Evolutionary conservation across 2,888 invertebrate genomes (phyloP), one percentile per base, ranked within the genome.

Genomic region (Parnassius mnemosyne): DNA sequence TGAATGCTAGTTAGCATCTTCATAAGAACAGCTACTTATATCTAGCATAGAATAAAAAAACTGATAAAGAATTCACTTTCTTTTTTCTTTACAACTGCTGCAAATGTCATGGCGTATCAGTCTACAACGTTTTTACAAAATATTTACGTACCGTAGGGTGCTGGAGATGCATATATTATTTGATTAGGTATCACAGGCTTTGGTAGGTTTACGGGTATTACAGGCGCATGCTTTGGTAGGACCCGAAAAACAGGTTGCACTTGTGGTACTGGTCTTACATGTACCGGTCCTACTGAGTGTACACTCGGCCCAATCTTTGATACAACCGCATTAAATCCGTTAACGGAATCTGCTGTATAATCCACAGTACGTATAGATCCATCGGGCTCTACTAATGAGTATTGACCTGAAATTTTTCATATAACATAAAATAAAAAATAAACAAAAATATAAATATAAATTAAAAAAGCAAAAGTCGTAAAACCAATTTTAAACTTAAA

Each of bases 291-390:
- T 11, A 41, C 25, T 0, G 80, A 71, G 65, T 93, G 93, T 13
- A 93, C 71, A 57, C 83, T 87, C 1, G 93, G 93, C 0, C 85
- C 90, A 16, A 84, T 81, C 74, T 93, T 93, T 1, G 92, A 90
- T 0, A 93, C 93, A 0, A 93, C 86, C 0, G 93, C 93, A 67
- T 93, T 93, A 77, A 93, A 93, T 10, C 94, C 93, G 66, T 93
- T 87, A 3, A 93, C 80, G 0, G 93, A 79, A 65, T 93, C 93
- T 0, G 93, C 93, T 20, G 93, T 93, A 76, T 93, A 93, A 77
- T 92, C 92, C 12, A 92, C 92, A 1, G 92, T 92, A 3, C 92
- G 83, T 1, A 92, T 81, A 3, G 92, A 92, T 49, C 92, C 92
- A 56, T 92, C 92, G 0, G 92, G 92, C 66, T 92, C 92, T 10